A percentile compares a stretch with the other conserved stretches of the same genome.
These are phyloP conservation scores for Drosophila flavopinicola DNA, from an alignment of 2,888 invertebrate species.

Conservation along the genomic window DNA sequence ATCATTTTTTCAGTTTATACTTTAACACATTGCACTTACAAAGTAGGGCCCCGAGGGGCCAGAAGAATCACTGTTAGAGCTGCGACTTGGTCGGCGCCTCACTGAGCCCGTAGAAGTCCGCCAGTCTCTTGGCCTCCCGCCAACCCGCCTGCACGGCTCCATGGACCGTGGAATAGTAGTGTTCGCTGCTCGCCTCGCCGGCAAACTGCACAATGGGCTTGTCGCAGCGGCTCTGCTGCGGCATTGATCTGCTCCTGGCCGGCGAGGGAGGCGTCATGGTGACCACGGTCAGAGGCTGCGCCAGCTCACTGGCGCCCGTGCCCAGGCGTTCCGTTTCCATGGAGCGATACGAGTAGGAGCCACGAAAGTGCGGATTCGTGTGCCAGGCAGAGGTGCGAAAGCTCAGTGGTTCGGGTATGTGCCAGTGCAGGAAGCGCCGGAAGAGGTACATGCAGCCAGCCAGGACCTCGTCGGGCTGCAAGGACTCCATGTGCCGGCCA, in stretches of 20 bases:
- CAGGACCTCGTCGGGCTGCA: slow-evolving; percentile 85
- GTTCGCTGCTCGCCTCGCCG: slow-evolving; percentile 89
- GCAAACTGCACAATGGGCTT: slow-evolving; percentile 88
- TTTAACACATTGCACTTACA: slow-evolving; percentile 19
- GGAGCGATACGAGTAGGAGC: slow-evolving; percentile 88
- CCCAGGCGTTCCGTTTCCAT: slow-evolving; percentile 86
- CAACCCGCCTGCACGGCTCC: slow-evolving; percentile 90
- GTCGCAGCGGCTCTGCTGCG: slow-evolving; percentile 77
- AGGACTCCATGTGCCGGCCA: slow-evolving; percentile 87
- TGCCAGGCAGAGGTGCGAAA: slow-evolving; percentile 87
- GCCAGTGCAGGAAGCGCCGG: slow-evolving; percentile 81
- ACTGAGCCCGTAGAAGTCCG: slow-evolving; percentile 74
- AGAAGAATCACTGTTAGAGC: slow-evolving; percentile 68
- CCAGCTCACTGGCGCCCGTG: slow-evolving; percentile 85
- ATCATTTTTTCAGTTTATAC: slow-evolving; percentile 8
- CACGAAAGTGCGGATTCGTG: slow-evolving; percentile 86
- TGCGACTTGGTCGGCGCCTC: slow-evolving; percentile 66
- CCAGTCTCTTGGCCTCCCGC: slow-evolving; percentile 88
- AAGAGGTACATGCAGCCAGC: slow-evolving; percentile 82
- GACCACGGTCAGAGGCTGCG: slow-evolving; percentile 81
- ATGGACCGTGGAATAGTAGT: slow-evolving; percentile 88
- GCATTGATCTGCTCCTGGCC: slow-evolving; percentile 39
- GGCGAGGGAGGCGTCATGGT: slow-evolving; percentile 84
- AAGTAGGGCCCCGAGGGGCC: slow-evolving; percentile 7
- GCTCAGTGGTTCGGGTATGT: slow-evolving; percentile 78